These are phyloP conservation scores for Pseudocheirus occidentalis DNA, from an alignment of 2,797 vertebrate species.

Conservation along the genomic window DNA sequence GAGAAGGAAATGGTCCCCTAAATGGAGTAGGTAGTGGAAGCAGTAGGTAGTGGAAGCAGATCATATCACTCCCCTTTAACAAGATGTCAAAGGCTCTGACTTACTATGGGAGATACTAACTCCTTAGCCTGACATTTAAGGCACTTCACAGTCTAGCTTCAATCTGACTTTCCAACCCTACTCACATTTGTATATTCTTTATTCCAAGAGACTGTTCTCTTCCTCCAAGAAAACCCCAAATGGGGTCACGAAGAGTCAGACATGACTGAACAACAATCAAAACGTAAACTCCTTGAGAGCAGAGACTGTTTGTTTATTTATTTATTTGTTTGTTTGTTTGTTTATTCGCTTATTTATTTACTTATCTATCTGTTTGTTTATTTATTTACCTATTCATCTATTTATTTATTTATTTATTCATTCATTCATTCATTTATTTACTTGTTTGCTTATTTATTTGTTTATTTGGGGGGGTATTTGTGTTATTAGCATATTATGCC, in stretches of 20 bases:
- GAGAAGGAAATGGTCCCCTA: background rate
- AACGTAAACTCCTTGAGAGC: background rate
- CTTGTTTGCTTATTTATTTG: too few species aligned
- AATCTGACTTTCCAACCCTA: background rate
- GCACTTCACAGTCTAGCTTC: background rate
- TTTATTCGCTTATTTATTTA: too few species aligned
- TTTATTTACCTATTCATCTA: too few species aligned
- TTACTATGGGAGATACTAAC: background rate
- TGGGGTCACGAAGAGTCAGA: background rate
- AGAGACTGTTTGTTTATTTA: background rate
- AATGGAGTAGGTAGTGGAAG: too few species aligned
- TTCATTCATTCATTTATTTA: too few species aligned
- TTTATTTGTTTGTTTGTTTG: too few species aligned
- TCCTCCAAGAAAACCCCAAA: background rate
- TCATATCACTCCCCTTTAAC: background rate
- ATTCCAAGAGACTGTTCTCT: background rate
- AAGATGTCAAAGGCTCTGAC: background rate
- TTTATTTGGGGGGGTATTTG: background rate
- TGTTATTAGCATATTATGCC: background rate
- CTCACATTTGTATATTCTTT: background rate
- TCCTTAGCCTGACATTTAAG: background rate
- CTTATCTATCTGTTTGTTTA: too few species aligned
- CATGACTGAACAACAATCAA: background rate
- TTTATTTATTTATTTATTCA: too few species aligned
- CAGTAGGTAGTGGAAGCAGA: too few species aligned